Evolutionary conservation across 2,797 vertebrate genomes (phyloP).

Genomic region (Manis crassicaudata): DNA sequence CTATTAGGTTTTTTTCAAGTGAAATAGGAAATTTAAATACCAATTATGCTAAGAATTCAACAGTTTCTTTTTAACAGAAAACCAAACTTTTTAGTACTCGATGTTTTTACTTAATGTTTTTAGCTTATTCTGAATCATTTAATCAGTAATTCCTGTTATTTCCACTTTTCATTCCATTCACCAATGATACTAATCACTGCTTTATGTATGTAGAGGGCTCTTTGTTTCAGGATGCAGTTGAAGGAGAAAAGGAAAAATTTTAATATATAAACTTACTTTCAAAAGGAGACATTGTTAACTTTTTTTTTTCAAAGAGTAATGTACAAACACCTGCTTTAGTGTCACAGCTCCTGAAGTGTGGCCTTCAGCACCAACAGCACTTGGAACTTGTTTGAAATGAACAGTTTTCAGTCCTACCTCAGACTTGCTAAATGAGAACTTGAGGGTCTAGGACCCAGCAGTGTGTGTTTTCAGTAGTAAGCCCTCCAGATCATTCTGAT

Average conservation of each 20-base stretch:
- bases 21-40: slow-evolving; percentile 42
- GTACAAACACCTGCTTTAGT: background rate
- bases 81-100: background rate
- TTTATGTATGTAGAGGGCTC: slow-evolving; percentile 5
- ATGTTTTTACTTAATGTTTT: slow-evolving; percentile 26
- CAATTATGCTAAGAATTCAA: background rate
- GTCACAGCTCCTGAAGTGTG: background rate
- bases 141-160: background rate
- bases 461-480: background rate
- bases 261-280: background rate
- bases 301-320: background rate
- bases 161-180: background rate
- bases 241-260: background rate
- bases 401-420: background rate
- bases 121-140: background rate
- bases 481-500: background rate
- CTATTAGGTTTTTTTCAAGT: background rate
- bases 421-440: background rate
- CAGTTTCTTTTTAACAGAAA: background rate
- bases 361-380: background rate
- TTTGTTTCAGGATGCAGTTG: background rate
- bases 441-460: background rate
- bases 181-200: background rate
- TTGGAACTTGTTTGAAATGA: background rate
- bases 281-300: background rate